Conservation (phyloP, 2,797 vertebrate species). For the Nyctibius grandis region DNA sequence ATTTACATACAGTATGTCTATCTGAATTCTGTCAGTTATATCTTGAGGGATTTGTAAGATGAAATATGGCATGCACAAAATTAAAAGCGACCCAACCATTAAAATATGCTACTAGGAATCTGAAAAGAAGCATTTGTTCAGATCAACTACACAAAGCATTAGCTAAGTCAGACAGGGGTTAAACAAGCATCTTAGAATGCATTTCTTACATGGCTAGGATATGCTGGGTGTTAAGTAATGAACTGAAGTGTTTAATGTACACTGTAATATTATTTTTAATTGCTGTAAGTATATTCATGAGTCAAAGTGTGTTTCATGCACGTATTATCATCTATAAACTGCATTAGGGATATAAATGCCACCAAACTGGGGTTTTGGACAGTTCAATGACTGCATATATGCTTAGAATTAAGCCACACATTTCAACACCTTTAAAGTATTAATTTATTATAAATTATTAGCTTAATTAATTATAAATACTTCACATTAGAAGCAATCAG, state of each 20-base stretch:
- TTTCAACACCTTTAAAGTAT: not conserved
- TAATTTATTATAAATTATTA: not conserved
- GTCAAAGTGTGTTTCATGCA: not conserved
- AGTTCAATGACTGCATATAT: not conserved
- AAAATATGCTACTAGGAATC: not conserved
- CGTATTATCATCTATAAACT: not conserved
- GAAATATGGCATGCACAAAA: not conserved
- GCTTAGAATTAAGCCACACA: not conserved
- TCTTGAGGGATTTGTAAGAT: not conserved
- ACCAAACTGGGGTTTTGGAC: not conserved
- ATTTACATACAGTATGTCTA: not conserved
- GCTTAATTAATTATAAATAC: not conserved
- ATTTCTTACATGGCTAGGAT: not conserved
- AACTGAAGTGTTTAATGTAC: not conserved
- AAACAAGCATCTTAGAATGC: not conserved
- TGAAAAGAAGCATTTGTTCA: not conserved
- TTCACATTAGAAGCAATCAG: not conserved
- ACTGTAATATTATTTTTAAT: not conserved
- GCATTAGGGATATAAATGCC: not conserved
- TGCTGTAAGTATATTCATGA: not conserved
- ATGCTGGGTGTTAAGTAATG: not conserved
- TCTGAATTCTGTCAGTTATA: not conserved
- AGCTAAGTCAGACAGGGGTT: not conserved
- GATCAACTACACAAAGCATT: not conserved
- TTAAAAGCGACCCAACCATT: not conserved